phyloP scores from a whole-genome alignment of 1,140 invertebrate species.

The Oedothorax gibbosus region DNA sequence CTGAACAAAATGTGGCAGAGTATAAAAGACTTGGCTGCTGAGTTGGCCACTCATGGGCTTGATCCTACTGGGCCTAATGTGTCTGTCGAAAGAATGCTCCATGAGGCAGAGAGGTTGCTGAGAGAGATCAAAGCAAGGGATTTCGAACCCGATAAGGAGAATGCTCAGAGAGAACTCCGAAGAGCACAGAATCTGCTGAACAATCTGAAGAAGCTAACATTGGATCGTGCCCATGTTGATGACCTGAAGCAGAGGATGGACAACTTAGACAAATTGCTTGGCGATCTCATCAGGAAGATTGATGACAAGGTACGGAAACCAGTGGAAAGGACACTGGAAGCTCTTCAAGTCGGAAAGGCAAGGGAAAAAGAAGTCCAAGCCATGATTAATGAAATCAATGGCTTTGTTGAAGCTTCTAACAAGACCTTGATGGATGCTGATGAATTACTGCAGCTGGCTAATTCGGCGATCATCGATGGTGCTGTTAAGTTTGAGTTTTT shows the following conservation, averaged over 20 bases:
- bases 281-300: constrained; percentile 60
- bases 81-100: constrained; percentile 50
- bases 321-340: constrained; percentile 45
- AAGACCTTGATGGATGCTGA: constrained; percentile 60
- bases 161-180: constrained; percentile 63
- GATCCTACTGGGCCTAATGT: constrained; percentile 47
- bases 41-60: constrained; percentile 50
- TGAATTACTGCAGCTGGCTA: constrained; percentile 58
- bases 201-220: constrained; percentile 58
- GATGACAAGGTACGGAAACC: constrained; percentile 63
- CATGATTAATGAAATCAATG: constrained; percentile 36
- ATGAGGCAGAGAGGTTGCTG: constrained; percentile 64
- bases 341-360: constrained; percentile 17
- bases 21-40: constrained; percentile 57
- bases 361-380: constrained; percentile 41
- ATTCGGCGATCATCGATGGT: constrained; percentile 55
- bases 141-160: constrained; percentile 60
- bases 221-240: constrained; percentile 56
- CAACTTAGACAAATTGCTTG: constrained; percentile 52
- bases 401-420: constrained; percentile 45
- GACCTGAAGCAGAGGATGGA: constrained; percentile 59
- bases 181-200: constrained; percentile 63
- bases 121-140: constrained; percentile 62
- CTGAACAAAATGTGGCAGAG: constrained; percentile 69
- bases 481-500: constrained; percentile 60